Evolutionary conservation across 2,888 invertebrate species (phyloP).

Genomic region (Amphipoea lucens): DNA sequence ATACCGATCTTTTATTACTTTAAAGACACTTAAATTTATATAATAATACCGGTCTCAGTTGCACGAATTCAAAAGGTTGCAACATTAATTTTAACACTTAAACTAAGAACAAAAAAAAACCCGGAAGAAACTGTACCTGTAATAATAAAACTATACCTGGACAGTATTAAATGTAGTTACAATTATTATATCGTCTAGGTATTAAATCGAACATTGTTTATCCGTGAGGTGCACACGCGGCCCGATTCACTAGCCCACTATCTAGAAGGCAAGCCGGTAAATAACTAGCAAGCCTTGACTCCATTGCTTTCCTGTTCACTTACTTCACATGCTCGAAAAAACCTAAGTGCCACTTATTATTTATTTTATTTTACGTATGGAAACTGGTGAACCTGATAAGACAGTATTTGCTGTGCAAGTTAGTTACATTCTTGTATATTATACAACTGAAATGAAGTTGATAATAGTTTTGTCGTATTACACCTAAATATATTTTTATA

Average conservation of each 20-base stretch:
- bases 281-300: constrained; percentile 71
- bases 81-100: constrained; percentile 14
- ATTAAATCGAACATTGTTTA: constrained; percentile 51
- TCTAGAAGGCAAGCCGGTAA: constrained; percentile 65
- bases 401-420: background rate
- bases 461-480: background rate
- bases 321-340: constrained; percentile 32
- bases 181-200: constrained; percentile 18
- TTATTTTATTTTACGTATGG: constrained; percentile 6
- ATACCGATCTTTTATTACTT: constrained; percentile 19
- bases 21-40: background rate
- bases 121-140: background rate
- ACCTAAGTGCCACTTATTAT: background rate
- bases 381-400: background rate
- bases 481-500: background rate
- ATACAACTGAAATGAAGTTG: background rate
- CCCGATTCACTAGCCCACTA: constrained; percentile 55
- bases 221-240: constrained; percentile 48
- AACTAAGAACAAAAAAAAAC: background rate
- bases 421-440: background rate
- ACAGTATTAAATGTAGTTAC: background rate
- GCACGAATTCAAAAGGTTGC: constrained; percentile 16
- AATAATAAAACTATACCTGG: background rate
- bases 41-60: background rate
- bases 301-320: constrained; percentile 58